Conservation (phyloP, 1,140 invertebrate genomes). For the Sminthurides bifidus region DNA sequence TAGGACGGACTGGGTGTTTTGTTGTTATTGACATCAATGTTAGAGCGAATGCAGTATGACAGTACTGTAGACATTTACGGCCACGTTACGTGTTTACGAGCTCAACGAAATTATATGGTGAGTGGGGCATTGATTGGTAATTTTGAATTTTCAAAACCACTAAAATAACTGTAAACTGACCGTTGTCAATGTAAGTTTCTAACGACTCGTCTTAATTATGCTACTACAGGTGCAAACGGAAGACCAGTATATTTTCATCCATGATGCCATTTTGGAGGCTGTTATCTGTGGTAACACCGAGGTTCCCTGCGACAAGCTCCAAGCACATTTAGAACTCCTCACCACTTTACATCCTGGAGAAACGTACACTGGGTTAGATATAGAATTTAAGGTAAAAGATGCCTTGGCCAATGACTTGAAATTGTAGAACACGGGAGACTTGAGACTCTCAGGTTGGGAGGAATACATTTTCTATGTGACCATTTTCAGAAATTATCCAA, state of each 20-base stretch:
- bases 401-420: not conserved
- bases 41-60: conserved; percentile 86
- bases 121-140: no score
- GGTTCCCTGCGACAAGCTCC: conserved; percentile 61
- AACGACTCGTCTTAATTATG: conserved; percentile 24
- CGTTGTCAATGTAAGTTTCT: no score
- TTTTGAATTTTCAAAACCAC: no score
- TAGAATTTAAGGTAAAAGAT: conserved; percentile 78
- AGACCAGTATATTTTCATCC: conserved; percentile 99
- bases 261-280: conserved; percentile 90
- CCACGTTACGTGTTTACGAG: conserved; percentile 90
- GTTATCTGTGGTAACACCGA: conserved; percentile 63
- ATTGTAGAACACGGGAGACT: no score
- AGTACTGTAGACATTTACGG: conserved; percentile 98
- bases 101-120: conserved; percentile 93
- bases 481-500: conserved; percentile 67
- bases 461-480: conserved; percentile 12
- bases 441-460: not conserved
- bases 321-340: conserved; percentile 51
- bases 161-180: no score
- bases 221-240: conserved; percentile 69
- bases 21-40: conserved; percentile 96
- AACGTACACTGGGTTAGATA: conserved; percentile 89
- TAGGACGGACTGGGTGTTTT: conserved; percentile 95
- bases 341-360: conserved; percentile 47